Percentiles rank a stretch among this genome's conserved stretches.
These are phyloP conservation scores for Sebastes oblongus DNA, from an alignment of 2,797 vertebrate species.

Conservation along the genomic window DNA sequence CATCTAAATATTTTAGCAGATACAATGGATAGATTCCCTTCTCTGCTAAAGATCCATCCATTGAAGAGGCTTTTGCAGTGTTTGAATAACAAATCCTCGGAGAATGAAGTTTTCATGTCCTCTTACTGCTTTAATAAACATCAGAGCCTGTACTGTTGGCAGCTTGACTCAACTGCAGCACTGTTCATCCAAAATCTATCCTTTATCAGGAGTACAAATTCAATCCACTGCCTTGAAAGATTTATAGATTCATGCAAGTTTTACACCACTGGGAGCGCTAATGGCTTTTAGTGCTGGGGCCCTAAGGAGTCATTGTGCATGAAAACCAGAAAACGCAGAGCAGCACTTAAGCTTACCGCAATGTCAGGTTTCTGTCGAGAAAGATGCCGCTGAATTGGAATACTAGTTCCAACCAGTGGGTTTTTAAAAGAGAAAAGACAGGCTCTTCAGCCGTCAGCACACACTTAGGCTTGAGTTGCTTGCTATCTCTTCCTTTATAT, in stretches of 20 bases:
- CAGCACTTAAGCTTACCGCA: slow-evolving; percentile 79
- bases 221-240: slow-evolving; percentile 86
- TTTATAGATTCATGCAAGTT: slow-evolving; percentile 94
- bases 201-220: slow-evolving; percentile 80
- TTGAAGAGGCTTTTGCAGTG: slow-evolving; percentile 51
- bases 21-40: slow-evolving; percentile 72
- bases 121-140: slow-evolving; percentile 83
- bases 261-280: slow-evolving; percentile 89
- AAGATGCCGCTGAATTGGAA: slow-evolving; percentile 65
- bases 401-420: slow-evolving; percentile 32
- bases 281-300: slow-evolving; percentile 89
- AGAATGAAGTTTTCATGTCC: slow-evolving; percentile 82
- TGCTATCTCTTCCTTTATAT: slow-evolving; percentile 33
- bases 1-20: slow-evolving; percentile 69
- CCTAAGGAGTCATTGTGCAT: slow-evolving; percentile 83
- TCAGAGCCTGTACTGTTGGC: slow-evolving; percentile 66
- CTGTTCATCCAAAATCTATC: slow-evolving; percentile 80
- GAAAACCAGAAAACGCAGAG: slow-evolving; percentile 82
- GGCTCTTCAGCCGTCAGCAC: slow-evolving; percentile 31
- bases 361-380: slow-evolving; percentile 78
- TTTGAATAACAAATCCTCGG: slow-evolving; percentile 80
- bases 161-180: slow-evolving; percentile 70
- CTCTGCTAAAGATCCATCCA: slow-evolving; percentile 68
- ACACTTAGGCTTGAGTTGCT: slow-evolving; percentile 5
- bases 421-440: slow-evolving; percentile 49